Conservation (phyloP, 1,140 invertebrate species). For the Psilanteris sp. region DNA sequence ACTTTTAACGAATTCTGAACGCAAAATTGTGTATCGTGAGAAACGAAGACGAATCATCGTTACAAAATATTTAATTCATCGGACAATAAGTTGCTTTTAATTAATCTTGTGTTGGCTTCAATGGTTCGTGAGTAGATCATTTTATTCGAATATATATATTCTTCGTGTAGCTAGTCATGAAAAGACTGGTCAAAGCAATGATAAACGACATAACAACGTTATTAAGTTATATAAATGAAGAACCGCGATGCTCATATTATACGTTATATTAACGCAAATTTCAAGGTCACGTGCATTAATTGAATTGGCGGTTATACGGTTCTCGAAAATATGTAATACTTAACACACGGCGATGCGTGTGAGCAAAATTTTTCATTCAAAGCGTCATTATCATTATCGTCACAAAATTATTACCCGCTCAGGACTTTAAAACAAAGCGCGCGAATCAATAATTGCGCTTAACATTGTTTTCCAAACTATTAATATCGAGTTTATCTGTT, state of each 20-base stretch:
- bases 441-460: too few species aligned
- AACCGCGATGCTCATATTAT: slow-evolving; percentile 23
- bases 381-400: too few species aligned
- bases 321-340: too few species aligned
- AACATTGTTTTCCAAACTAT: too few species aligned
- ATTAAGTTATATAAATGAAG: slow-evolving; percentile 56
- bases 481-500: too few species aligned
- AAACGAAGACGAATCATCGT: slow-evolving; percentile 25
- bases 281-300: slow-evolving; percentile 23
- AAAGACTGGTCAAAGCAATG: slow-evolving; percentile 19
- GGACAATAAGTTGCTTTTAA: slow-evolving; percentile 16
- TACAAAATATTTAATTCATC: slow-evolving; percentile 21
- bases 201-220: slow-evolving; percentile 43
- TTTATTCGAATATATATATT: slow-evolving; percentile 25
- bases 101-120: slow-evolving; percentile 30
- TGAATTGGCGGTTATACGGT: too few species aligned
- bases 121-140: slow-evolving; percentile 51
- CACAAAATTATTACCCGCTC: too few species aligned
- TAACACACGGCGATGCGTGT: too few species aligned
- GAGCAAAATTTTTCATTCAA: too few species aligned
- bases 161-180: slow-evolving; percentile 42
- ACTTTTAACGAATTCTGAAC: too few species aligned
- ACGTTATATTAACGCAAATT: slow-evolving; percentile 21
- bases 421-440: too few species aligned
- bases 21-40: not conserved